Percentiles rank a stretch among this genome's conserved stretches.
Conservation (phyloP, 2,797 vertebrate genomes). For the Sebastes ruberrimus region DNA sequence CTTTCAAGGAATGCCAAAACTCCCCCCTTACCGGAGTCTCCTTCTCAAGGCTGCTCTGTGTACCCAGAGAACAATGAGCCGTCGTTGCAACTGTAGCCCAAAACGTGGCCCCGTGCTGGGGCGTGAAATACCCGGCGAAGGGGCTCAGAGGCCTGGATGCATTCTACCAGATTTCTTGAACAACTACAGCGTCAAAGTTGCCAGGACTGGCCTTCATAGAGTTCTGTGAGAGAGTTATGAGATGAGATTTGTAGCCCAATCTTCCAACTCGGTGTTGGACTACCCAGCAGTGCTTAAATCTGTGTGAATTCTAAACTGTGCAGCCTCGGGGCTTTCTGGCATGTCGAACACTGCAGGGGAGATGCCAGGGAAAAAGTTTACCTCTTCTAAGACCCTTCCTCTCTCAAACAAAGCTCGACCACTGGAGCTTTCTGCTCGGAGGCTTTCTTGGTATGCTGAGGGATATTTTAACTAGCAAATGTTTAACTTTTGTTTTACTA, state of each 20-base stretch:
- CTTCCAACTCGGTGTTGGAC: constrained; percentile 13
- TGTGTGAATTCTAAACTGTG: constrained; percentile 4
- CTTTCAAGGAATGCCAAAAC: constrained; percentile 68
- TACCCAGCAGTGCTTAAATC: constrained; percentile 13
- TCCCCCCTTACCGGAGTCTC: constrained; percentile 19
- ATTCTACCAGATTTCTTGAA: constrained; percentile 39
- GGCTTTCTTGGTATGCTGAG: constrained; percentile 54
- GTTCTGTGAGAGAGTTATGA: neutral
- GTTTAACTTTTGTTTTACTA: constrained; percentile 70
- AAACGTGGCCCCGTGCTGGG: constrained; percentile 34
- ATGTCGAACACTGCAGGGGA: constrained; percentile 44
- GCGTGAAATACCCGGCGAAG: constrained; percentile 45
- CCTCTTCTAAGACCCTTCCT: constrained; percentile 36
- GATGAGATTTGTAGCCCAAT: constrained; percentile 13
- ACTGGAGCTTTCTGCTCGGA: constrained; percentile 54
- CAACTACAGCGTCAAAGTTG: constrained; percentile 18
- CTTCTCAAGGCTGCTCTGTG: constrained; percentile 46
- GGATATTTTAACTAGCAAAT: constrained; percentile 69
- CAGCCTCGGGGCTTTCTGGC: constrained; percentile 42
- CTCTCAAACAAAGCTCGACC: constrained; percentile 57
- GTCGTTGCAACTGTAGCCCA: constrained; percentile 35
- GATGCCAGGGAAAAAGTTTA: constrained; percentile 55
- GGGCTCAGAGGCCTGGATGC: constrained; percentile 38
- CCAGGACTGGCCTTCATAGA: constrained; percentile 12
- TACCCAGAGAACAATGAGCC: constrained; percentile 68